Evolutionary conservation across 2,113 vertebrate species (phyloP).

Genomic region (Tonatia bakeri): DNA sequence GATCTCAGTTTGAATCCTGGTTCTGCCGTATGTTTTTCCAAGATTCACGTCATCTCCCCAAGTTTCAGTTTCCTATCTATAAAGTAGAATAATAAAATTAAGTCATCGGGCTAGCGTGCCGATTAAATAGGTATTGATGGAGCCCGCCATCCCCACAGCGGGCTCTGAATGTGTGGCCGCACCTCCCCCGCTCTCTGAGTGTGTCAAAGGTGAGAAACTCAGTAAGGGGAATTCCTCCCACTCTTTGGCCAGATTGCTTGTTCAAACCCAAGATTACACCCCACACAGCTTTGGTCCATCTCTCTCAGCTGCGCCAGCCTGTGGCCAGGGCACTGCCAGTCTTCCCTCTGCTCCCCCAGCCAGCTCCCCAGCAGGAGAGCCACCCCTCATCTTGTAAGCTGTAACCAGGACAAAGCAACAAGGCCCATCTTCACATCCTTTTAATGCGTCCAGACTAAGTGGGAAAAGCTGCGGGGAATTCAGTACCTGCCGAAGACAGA

Average conservation of each 20-base stretch:
- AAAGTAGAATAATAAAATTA: neutral
- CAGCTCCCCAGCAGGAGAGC: neutral
- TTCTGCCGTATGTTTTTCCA: neutral
- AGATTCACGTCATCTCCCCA: neutral
- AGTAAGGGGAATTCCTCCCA: neutral
- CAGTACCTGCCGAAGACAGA: neutral
- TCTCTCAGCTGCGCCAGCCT: neutral
- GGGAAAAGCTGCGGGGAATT: neutral
- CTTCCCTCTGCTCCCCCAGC: neutral
- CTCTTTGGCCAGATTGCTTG: neutral
- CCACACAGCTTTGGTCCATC: neutral
- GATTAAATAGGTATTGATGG: neutral
- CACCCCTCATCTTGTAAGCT: neutral
- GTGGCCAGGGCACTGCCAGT: neutral
- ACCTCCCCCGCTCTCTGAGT: no score
- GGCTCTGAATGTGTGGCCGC: no score
- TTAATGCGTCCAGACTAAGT: neutral
- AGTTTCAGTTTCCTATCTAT: neutral
- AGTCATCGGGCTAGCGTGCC: neutral
- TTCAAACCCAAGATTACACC: neutral
- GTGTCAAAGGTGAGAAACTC: neutral
- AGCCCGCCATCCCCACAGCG: neutral
- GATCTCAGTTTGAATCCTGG: neutral
- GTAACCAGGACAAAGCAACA: neutral
- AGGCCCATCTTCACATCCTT: neutral